Conservation (phyloP, 2,888 invertebrate species). For the Paralinhomoeus sp. region DNA sequence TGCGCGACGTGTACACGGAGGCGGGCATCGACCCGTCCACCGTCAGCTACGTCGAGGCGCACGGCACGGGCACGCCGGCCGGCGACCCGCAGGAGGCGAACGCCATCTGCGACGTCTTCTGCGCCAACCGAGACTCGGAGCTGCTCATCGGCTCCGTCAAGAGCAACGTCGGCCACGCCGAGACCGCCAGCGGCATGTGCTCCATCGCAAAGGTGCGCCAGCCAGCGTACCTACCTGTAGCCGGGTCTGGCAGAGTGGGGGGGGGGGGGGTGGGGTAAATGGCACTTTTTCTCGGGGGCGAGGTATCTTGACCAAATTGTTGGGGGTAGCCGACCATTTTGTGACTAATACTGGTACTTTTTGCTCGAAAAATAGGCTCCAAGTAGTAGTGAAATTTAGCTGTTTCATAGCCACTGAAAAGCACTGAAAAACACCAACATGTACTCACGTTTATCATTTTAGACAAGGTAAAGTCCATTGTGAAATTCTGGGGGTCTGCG, state of each 20-base stretch:
- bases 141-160: constrained; percentile 83
- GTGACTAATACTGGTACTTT: background rate
- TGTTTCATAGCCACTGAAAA: no score
- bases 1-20: constrained; percentile 48
- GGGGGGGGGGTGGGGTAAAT: no score
- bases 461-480: no score
- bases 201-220: constrained; percentile 19
- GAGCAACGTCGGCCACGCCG: constrained; percentile 95
- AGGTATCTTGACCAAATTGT: no score
- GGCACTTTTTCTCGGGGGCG: no score
- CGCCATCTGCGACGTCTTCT: constrained; percentile 72
- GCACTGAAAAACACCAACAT: no score
- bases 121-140: constrained; percentile 50
- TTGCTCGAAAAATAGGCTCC: background rate
- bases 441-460: no score
- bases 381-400: no score
- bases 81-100: constrained; percentile 97
- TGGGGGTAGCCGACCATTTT: no score
- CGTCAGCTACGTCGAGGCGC: constrained; percentile 79
- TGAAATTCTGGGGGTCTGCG: no score
- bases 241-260: no score
- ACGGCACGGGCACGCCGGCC: constrained; percentile 84
- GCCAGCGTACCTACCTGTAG: no score
- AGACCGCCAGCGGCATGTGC: constrained; percentile 41
- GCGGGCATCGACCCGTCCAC: constrained; percentile 48